Conservation (phyloP, 2,888 invertebrate genomes). For the Apotomis betuletana region DNA sequence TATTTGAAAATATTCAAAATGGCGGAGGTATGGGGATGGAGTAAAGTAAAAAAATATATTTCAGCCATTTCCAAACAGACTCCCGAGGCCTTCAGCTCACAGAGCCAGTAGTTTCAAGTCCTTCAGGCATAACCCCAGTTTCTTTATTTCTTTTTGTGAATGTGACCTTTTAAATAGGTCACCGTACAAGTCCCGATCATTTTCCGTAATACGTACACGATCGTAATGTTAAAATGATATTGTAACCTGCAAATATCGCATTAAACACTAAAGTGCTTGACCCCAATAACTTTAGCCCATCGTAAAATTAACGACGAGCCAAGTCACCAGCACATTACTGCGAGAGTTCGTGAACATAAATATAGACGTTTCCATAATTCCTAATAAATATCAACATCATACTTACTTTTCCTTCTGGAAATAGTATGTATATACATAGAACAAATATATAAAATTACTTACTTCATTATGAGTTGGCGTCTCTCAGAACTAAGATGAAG, state of each 20-base stretch:
- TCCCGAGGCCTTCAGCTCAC: too few relatives aligned
- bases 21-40: too few relatives aligned
- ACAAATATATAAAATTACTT: not conserved
- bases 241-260: constrained; percentile 41
- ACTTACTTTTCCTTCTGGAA: not conserved
- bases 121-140: too few relatives aligned
- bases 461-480: not conserved
- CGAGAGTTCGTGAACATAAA: constrained; percentile 36
- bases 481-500: too few relatives aligned
- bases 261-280: constrained; percentile 37
- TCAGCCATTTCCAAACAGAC: too few relatives aligned
- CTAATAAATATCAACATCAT: constrained; percentile 2
- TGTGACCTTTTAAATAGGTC: too few relatives aligned
- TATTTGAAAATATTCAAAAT: too few relatives aligned
- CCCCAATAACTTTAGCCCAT: constrained; percentile 37
- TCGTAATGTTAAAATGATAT: constrained; percentile 33
- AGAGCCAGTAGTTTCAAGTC: too few relatives aligned
- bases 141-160: too few relatives aligned
- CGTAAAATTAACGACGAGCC: constrained; percentile 40
- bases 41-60: too few relatives aligned
- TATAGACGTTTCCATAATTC: constrained; percentile 17
- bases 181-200: too few relatives aligned
- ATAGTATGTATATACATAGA: not conserved
- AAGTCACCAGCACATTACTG: constrained; percentile 36
- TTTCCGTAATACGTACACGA: not conserved